These are phyloP conservation scores for Paedocypris sp. DNA, from an alignment of 2,113 vertebrate genomes.

Conservation along the genomic window DNA sequence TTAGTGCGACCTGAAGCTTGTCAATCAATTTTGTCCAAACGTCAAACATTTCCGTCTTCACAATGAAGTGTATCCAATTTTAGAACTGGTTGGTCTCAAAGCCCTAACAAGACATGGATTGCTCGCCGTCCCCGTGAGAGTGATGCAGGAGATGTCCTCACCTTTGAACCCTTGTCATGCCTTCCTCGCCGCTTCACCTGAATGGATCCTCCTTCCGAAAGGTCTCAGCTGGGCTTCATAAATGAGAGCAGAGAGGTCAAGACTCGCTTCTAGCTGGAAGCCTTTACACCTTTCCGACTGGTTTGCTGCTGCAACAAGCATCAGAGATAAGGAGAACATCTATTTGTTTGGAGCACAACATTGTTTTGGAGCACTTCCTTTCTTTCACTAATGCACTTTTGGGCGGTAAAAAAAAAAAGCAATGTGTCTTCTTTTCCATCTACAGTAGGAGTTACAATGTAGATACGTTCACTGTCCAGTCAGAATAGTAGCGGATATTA, in stretches of 20 bases:
- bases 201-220: background rate
- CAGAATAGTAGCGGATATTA: no score
- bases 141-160: background rate
- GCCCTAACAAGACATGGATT: background rate
- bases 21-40: background rate
- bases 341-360: background rate
- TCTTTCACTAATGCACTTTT: no score
- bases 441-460: no score
- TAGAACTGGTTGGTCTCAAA: background rate
- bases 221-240: slow-evolving; percentile 29
- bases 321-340: background rate
- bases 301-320: no score
- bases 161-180: slow-evolving; percentile 17
- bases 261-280: background rate
- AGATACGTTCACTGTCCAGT: no score
- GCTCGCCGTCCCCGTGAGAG: background rate
- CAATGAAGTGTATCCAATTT: background rate
- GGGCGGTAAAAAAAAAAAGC: no score
- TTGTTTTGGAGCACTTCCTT: no score
- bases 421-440: no score
- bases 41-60: background rate
- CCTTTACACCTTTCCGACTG: background rate
- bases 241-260: slow-evolving; percentile 17
- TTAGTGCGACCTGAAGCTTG: background rate
- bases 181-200: slow-evolving; percentile 1